Evolutionary conservation across 1,140 invertebrate genomes (phyloP).

Genomic region (Mizuhopecten yessoensis): DNA sequence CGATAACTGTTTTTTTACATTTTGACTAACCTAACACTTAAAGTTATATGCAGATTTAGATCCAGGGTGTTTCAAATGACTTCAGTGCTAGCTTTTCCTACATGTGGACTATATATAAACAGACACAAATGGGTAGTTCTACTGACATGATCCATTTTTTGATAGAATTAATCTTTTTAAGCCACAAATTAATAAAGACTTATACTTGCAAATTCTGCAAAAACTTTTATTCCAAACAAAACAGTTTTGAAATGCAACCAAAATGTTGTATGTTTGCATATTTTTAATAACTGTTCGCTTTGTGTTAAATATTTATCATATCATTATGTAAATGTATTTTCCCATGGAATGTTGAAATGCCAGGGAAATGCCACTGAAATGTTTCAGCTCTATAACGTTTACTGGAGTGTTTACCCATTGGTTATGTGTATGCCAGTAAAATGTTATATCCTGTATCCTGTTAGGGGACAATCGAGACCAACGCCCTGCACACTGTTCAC

Average conservation of each 20-base stretch:
- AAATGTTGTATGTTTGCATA: not conserved
- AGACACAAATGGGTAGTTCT: too few species aligned
- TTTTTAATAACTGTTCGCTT: too few species aligned
- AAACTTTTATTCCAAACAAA: too few species aligned
- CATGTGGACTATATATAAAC: too few species aligned
- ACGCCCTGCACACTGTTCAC: not conserved
- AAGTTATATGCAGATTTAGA: not conserved
- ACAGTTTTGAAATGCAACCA: not conserved
- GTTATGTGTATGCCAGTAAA: not conserved
- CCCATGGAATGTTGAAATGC: too few species aligned
- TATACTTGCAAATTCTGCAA: too few species aligned
- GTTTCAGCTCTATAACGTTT: not conserved
- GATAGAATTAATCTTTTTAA: too few species aligned
- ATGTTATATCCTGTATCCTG: conserved; percentile 11
- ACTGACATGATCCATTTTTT: too few species aligned
- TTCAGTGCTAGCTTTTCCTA: too few species aligned
- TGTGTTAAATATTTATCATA: not conserved
- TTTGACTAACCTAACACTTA: not conserved
- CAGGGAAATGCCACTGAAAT: not conserved
- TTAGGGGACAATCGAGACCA: not conserved
- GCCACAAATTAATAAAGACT: too few species aligned
- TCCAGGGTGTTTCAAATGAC: too few species aligned
- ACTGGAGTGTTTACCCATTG: not conserved
- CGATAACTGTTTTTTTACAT: not conserved
- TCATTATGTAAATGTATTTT: not conserved